Conservation (phyloP, 2,888 invertebrate genomes). For the Athrips mouffetella region DNA sequence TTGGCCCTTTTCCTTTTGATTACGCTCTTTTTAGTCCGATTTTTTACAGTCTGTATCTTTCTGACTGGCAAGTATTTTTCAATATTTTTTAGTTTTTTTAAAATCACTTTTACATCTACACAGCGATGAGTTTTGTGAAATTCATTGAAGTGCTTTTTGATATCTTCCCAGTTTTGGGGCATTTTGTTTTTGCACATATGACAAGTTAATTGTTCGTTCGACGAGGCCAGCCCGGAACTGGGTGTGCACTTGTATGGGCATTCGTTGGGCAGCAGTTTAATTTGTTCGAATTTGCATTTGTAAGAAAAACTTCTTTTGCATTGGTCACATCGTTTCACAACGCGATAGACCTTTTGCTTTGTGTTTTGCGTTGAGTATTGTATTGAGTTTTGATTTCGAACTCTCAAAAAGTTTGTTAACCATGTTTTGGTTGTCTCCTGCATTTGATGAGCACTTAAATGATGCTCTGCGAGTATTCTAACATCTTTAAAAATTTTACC, state of each 20-base stretch:
- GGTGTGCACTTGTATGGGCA: slow-evolving; percentile 58
- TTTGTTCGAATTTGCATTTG: slow-evolving; percentile 52
- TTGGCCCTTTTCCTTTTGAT: background rate
- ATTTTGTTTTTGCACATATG: slow-evolving; percentile 50
- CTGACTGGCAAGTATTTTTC: slow-evolving; percentile 29
- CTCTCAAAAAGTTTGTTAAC: background rate
- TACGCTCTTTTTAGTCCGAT: background rate
- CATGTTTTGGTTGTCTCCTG: background rate
- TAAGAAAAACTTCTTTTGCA: slow-evolving; percentile 56
- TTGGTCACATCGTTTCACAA: slow-evolving; percentile 55
- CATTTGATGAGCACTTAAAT: slow-evolving; percentile 39
- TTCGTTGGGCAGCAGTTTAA: slow-evolving; percentile 47
- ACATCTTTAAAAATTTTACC: slow-evolving; percentile 41
- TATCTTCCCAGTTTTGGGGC: slow-evolving; percentile 48
- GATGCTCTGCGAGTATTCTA: slow-evolving; percentile 44
- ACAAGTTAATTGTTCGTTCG: slow-evolving; percentile 39
- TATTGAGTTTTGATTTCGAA: too few relatives aligned
- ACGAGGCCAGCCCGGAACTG: slow-evolving; percentile 16
- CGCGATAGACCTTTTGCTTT: slow-evolving; percentile 38
- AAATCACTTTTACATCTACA: slow-evolving; percentile 47
- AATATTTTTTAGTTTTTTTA: slow-evolving; percentile 43
- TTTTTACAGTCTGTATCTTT: slow-evolving; percentile 19
- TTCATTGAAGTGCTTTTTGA: slow-evolving; percentile 56
- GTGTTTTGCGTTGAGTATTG: too few relatives aligned
- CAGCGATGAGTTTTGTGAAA: slow-evolving; percentile 53